Conservation (phyloP, 2,113 vertebrate genomes). For the Ranitomeya variabilis region DNA sequence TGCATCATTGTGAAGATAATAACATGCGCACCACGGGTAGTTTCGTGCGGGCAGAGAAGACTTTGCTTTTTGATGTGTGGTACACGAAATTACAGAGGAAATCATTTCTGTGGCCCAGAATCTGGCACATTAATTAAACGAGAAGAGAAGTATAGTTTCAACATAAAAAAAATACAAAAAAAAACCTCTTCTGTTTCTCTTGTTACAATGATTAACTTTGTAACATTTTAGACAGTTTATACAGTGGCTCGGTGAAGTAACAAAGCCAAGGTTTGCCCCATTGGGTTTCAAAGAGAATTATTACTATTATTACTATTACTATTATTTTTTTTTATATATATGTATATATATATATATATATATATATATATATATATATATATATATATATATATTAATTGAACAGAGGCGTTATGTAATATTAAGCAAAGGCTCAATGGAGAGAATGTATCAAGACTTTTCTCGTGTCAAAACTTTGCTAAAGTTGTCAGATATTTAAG, state of each 20-base stretch:
- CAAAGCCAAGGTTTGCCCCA: neutral
- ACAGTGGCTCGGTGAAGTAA: neutral
- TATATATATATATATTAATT: too few species aligned
- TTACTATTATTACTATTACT: too few species aligned
- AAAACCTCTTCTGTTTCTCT: neutral
- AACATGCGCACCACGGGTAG: neutral
- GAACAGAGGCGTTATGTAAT: too few species aligned
- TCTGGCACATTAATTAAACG: neutral
- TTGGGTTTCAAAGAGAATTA: too few species aligned
- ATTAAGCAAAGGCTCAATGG: too few species aligned
- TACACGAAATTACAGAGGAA: neutral
- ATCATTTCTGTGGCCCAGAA: neutral
- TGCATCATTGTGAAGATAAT: conserved; percentile 21
- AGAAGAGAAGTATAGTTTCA: neutral
- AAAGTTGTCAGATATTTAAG: too few species aligned
- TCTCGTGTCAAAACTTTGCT: too few species aligned
- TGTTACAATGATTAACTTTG: neutral
- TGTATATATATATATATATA: too few species aligned
- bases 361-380: too few species aligned
- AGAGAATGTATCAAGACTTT: too few species aligned
- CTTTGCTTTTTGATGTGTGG: neutral
- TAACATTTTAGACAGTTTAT: neutral
- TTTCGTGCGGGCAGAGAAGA: conserved; percentile 21
- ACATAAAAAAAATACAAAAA: neutral
- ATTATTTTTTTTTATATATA: too few species aligned